Evolutionary conservation across 2,113 vertebrate species (phyloP), one percentile per base, ranked within the genome.

Genomic region (Nycticryphes semicollaris): DNA sequence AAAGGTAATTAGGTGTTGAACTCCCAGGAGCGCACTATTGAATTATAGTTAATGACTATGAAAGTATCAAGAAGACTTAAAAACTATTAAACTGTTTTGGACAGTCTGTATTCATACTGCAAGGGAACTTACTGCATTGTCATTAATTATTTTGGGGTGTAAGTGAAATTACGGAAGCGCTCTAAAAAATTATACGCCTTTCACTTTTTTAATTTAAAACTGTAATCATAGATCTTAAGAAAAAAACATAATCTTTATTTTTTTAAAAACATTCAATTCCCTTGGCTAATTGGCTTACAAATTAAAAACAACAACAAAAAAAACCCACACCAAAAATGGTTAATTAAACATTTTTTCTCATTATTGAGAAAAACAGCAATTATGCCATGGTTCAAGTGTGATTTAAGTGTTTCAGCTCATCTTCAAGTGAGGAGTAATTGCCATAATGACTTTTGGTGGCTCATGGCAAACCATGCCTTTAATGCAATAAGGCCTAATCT

Each of bases 1-100:
- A 77, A 94, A 96, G 33, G 57, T 85, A 93, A 87, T 93, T 87
- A 82, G 35, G 39, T 82, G 22, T 57, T 48, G 77, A 92, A 33
- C 62, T 96, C 84, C 68, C 74, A 82, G 78, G 73, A 89, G 39
- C 0, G 0, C 60, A 28, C 15, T 63, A 3, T 30, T 78, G 66
- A 82, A 59, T 89, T 63, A 39, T 14, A 91, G 47, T 57, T 79
- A 82, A 87, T 89, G 39, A 78, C 70, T 81, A 5, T 76, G 50
- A 79, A 91, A 80, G 70, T 80, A 87, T 50, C 31, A 64, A 30
- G 64, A 91, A 74, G 47, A 53, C 77, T 89, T 81, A 18, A 82
- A 68, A 86, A 79, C 30, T 47, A 39, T 87, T 85, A 69, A 88
- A 88, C 48, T 90, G 64, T 5, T 86, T 78, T 67, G 57, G 64